Evolutionary conservation across 2,797 vertebrate species (phyloP).

Genomic region (Labroides dimidiatus): DNA sequence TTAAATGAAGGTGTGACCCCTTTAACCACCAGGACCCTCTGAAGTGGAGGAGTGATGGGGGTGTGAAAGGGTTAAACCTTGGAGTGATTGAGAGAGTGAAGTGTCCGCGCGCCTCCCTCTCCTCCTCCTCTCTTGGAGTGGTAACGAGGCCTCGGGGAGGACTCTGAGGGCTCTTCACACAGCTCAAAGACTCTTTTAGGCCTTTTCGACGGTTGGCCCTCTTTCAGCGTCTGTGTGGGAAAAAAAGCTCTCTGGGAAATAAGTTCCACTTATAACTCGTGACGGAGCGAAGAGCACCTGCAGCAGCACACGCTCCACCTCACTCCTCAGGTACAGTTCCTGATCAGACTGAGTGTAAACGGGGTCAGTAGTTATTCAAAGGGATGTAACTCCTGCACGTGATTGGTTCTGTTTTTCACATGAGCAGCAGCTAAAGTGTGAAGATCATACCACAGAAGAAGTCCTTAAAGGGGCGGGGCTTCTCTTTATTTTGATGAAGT

Average conservation of each 20-base stretch:
- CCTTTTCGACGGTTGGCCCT: slow-evolving; percentile 48
- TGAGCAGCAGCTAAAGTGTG: too few species aligned
- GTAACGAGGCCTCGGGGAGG: slow-evolving; percentile 78
- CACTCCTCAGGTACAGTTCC: background rate
- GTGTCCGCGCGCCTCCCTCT: slow-evolving; percentile 53
- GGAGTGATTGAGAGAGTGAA: slow-evolving; percentile 50
- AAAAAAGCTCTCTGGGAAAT: slow-evolving; percentile 51
- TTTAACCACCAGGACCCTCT: slow-evolving; percentile 4
- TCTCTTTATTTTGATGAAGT: too few species aligned
- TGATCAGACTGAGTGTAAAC: background rate
- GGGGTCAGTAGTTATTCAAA: too few species aligned
- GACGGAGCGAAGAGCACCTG: slow-evolving; percentile 10
- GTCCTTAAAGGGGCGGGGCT: too few species aligned
- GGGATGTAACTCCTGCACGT: too few species aligned
- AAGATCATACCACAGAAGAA: too few species aligned
- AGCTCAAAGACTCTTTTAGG: slow-evolving; percentile 66
- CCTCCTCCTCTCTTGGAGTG: slow-evolving; percentile 50
- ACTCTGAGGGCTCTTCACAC: slow-evolving; percentile 76
- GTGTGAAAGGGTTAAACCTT: slow-evolving; percentile 51
- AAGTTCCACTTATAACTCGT: slow-evolving; percentile 20
- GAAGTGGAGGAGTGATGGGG: slow-evolving; percentile 4
- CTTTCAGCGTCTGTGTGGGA: slow-evolving; percentile 71
- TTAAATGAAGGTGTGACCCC: slow-evolving; percentile 35
- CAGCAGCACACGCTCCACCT: background rate
- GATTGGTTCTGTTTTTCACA: too few species aligned